Base-by-base conservation (phyloP, 2,113 vertebrate genomes). In the Cygnus buccinator region DNA sequence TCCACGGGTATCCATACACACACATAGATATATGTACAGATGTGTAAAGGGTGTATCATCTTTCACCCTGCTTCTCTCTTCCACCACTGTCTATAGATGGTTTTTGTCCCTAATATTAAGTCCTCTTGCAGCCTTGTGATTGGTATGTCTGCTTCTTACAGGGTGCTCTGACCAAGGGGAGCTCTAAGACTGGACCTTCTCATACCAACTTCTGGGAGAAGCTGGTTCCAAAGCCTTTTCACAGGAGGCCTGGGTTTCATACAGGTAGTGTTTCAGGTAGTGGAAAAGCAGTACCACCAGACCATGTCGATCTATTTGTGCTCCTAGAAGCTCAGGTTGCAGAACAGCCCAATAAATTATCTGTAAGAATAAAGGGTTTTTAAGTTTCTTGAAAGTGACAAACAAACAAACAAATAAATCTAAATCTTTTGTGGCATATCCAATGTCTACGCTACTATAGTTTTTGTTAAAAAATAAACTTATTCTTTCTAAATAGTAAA, bases 281-380 rank as follows among this genome's bases (percentile, higher is more conserved):
- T 33, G 20, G 22, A 25, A 86, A 70, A 78, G 19, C 3, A n/a
- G 16, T 16, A 46, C 5, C 20, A 6, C 23, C 2, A 31, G 7
- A 4, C 3, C 3, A 5, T 17, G 2, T 1, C 10, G n/a, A 54
- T 7, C 3, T 65, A 1, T 33, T 44, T 44, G 55, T 6, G 12
- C 2, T 80, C 50, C 65, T 33, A 6, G 6, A 52, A 63, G 7
- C 3, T 16, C 13, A 1, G 2, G 20, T 17, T 57, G 21, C 20
- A 78, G 58, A 75, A n/a, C 7, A 70, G 33, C 6, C 3, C 9
- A 63, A 35, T 16, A 76, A 17, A 5, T 19, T 35, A 63, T 43
- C 10, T 62, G 23, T 41, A 54, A 48, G 50, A 79, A 80, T 54
- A 65, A 58, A 44, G 7, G 1, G 11, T 63, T 86, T 89, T 5